These are phyloP conservation scores for Sesamia inferens DNA, from an alignment of 2,888 invertebrate species.

Conservation along the genomic window DNA sequence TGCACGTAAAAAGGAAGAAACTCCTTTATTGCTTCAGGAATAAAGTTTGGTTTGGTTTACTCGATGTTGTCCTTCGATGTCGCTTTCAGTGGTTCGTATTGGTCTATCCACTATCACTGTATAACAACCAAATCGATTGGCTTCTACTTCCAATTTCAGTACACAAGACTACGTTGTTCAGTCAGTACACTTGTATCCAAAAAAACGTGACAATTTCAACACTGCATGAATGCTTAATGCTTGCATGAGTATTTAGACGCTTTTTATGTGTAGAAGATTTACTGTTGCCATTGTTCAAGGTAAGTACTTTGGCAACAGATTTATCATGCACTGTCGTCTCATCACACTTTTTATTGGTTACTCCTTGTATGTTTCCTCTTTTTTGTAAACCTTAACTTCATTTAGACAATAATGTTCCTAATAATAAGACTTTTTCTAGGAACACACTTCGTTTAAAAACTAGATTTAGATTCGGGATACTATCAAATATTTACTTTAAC, in stretches of 20 bases:
- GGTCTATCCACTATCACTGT: slow-evolving; percentile 86
- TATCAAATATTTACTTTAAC: neutral
- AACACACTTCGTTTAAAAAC: neutral
- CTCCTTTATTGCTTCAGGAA: slow-evolving; percentile 1
- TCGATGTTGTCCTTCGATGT: slow-evolving; percentile 89
- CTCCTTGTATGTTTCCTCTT: slow-evolving; percentile 23
- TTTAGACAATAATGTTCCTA: slow-evolving; percentile 28
- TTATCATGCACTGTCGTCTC: slow-evolving; percentile 51
- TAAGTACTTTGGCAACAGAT: slow-evolving; percentile 72
- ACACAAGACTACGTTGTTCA: slow-evolving; percentile 80
- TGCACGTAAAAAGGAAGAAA: neutral
- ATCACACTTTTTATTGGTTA: slow-evolving; percentile 40
- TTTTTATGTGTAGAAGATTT: slow-evolving; percentile 87
- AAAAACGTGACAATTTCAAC: slow-evolving; percentile 79
- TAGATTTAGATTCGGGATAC: slow-evolving; percentile 3
- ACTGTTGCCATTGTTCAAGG: slow-evolving; percentile 65
- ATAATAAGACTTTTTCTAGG: neutral
- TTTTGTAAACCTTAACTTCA: slow-evolving; percentile 19
- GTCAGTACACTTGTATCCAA: slow-evolving; percentile 73
- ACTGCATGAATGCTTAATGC: slow-evolving; percentile 86
- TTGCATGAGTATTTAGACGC: slow-evolving; percentile 86
- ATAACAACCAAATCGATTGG: slow-evolving; percentile 82
- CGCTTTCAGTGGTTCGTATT: slow-evolving; percentile 89
- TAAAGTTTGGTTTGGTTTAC: slow-evolving; percentile 82
- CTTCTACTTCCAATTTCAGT: slow-evolving; percentile 76